Base-by-base conservation (phyloP, 2,888 invertebrate genomes). In the Phorcus lineatus region DNA sequence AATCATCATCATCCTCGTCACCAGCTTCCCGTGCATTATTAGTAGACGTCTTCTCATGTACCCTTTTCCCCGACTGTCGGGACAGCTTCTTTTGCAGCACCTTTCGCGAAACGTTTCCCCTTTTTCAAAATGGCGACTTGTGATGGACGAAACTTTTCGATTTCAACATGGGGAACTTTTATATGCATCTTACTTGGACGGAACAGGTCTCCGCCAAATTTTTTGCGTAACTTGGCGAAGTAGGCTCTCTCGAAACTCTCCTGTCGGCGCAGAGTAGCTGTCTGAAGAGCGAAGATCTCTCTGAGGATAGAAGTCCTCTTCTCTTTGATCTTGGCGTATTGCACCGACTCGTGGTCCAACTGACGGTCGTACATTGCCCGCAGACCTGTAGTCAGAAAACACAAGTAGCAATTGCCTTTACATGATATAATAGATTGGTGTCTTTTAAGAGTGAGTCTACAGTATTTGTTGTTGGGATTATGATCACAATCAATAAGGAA, bases 301-400 rank as follows among this genome's bases (percentile, higher is more conserved):
- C 52, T 77, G 31, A 77, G 0, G 17, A 77, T 55, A 0, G 57
- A 31, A 31, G n/a, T 57, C 22, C 77, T 36, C 55, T 19, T 55
- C 54, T 77, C 36, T 13, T 36, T 24, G 36, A 77, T n/a, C 55
- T 57, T 77, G 40, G 36, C 28, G 31, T 28, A 77, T n/a, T 28
- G 17, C 57, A 77, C 57, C 11, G 77, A 77, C 40, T 77, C 77
- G 1, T 77, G 54, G 77, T 77, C 77, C 40, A 77, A 19, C 36
- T 77, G 54, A 36, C 77, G 54, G 28, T 77, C 77, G 52, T 55
- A 36, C 77, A 77, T 77, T 24, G 2, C 36, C 22, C 54, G n/a
- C 9, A 55, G 36, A 22, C 55, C 77, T 77, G 77, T 17, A 77
- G 62, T 28, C 0, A 62, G 1, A 62, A 1, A 47, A 6, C 6